Conservation (phyloP, 2,888 invertebrate genomes). For the Reticulitermes lucifugus region DNA sequence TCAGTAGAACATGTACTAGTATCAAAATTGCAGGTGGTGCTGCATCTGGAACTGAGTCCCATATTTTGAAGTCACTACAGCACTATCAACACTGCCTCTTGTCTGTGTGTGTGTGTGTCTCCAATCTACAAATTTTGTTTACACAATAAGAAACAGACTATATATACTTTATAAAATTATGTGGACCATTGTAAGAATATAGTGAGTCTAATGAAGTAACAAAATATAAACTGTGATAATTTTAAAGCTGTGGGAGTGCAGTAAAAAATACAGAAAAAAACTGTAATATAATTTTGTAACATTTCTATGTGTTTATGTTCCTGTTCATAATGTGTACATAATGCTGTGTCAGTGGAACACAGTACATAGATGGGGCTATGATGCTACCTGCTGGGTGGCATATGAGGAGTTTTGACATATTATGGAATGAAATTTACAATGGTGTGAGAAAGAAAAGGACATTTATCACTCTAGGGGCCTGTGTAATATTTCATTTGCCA, state of each 20-base stretch:
- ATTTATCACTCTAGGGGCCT: too few relatives aligned
- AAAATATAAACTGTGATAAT: constrained; percentile 26
- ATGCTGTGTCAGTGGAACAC: too few relatives aligned
- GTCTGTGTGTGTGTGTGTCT: not conserved
- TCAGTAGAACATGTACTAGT: not conserved
- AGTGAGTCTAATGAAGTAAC: not conserved
- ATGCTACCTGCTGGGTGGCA: too few relatives aligned
- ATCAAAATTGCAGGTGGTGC: not conserved
- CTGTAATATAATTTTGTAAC: not conserved
- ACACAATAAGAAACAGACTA: not conserved
- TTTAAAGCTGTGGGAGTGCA: constrained; percentile 7
- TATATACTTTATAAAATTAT: constrained; percentile 6
- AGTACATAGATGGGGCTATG: too few relatives aligned
- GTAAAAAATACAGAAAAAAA: not conserved
- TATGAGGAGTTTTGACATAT: too few relatives aligned
- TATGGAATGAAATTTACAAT: too few relatives aligned
- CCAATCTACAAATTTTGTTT: not conserved
- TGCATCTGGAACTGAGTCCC: not conserved
- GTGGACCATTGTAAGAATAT: constrained; percentile 1
- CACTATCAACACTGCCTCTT: not conserved
- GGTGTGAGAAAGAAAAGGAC: too few relatives aligned
- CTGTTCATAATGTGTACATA: too few relatives aligned
- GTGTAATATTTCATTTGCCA: too few relatives aligned
- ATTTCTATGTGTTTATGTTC: not conserved
- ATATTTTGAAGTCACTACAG: not conserved